Base-by-base conservation (phyloP, 2,113 vertebrate species). In the Leucoraja erinaceus region DNA sequence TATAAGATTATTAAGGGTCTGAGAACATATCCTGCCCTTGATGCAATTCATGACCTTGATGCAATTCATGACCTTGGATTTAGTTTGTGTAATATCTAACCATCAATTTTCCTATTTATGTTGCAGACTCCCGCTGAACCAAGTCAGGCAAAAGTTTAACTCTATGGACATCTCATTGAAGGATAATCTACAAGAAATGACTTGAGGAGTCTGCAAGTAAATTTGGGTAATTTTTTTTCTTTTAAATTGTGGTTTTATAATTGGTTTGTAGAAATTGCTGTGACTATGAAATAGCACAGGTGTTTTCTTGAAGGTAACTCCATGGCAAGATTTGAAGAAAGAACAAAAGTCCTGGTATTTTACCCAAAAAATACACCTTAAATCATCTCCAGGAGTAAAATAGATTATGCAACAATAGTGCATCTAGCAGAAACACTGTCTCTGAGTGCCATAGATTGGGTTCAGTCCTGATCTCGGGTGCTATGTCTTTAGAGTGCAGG, bases 141-240 rank as follows among this genome's bases (percentile, higher is more conserved):
- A 99, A 95, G 99, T 98, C 91, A 97, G 97, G 81, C 99, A 99
- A 95, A 99, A 99, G 77, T 99, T 98, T 95, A 95, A 97, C 93
- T 98, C 97, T 59, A 99, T 99, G 99, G 99, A 99, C 88, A 94
- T 98, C 38, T 95, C 98, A 0, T 96, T 99, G 94, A 99, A 99
- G 95, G 98, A 98, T 95, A 99, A 99, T 94, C 95, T 99, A 56
- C 96, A 95, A 83, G 98, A 99, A 33, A 97, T 99, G 94, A 98
- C n/a, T 99, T 63, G 98, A 99, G 93, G 98, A 99, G 94, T 99
- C 98, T 47, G 98, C 98, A 20, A 99, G 96, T 94, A 99, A 99
- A 94, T 99, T 98, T 94, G 98, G 99, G 99, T 99, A 96, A 5
- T 3, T 0, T 31, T 16, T 14, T 33, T 38, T 1, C 25, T 38